Percentiles rank a stretch among this genome's conserved stretches.
phyloP scores from a whole-genome alignment of 64 coral and sea anemone genomes.

The Pocillopora verrucosa region DNA sequence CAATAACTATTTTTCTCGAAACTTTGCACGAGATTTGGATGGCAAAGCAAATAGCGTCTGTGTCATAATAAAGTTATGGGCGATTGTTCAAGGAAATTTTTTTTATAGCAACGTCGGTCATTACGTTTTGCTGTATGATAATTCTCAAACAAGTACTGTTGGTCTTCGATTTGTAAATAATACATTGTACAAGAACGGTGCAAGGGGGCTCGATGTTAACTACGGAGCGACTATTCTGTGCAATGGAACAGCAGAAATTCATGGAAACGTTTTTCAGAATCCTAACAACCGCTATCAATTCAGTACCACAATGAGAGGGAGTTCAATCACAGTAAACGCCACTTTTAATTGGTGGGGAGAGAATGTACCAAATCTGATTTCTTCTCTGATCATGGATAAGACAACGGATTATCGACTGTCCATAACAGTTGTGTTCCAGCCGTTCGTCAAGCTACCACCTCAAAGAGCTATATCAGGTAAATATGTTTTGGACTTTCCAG shows the following conservation, averaged over 20 bases:
- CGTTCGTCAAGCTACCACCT: conserved; percentile 58
- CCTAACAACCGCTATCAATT: conserved; percentile 74
- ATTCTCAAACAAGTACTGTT: not conserved
- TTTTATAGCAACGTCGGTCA: conserved; percentile 69
- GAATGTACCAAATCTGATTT: not conserved
- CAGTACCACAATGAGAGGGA: conserved; percentile 25
- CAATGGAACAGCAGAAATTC: conserved; percentile 60
- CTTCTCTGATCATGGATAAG: conserved; percentile 21
- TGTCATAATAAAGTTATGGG: conserved; percentile 3
- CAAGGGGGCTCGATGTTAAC: not conserved
- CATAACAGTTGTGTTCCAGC: conserved; percentile 37
- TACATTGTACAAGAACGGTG: conserved; percentile 50
- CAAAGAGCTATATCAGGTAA: conserved; percentile 53
- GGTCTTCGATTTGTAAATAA: conserved; percentile 53
- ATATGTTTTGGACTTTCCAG: not conserved
- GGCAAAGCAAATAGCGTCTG: conserved; percentile 13
- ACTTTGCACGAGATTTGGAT: conserved; percentile 1
- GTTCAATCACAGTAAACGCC: conserved; percentile 40
- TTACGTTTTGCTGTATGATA: conserved; percentile 49
- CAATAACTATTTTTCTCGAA: conserved; percentile 39
- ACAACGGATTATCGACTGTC: conserved; percentile 41
- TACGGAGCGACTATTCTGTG: conserved; percentile 64
- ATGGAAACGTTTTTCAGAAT: conserved; percentile 60
- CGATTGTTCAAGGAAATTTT: conserved; percentile 22
- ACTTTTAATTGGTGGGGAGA: conserved; percentile 68